Percentiles rank a stretch among this genome's conserved stretches.
These are phyloP conservation scores for Coryphaenoides rupestris DNA, from an alignment of 2,113 vertebrate species.

Conservation along the genomic window DNA sequence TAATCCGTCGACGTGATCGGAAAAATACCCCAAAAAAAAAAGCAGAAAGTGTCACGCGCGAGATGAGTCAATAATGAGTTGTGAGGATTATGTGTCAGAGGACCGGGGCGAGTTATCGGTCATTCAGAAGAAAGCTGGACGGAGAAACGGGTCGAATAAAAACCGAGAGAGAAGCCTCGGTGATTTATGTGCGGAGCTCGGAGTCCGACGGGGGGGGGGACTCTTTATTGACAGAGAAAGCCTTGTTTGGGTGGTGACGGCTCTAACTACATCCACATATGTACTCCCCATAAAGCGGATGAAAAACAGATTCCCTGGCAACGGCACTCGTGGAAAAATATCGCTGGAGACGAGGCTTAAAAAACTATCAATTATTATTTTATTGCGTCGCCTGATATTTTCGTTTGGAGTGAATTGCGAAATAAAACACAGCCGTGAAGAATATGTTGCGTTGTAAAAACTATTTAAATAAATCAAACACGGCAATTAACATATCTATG, in stretches of 20 bases:
- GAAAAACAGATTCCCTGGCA: conserved; percentile 27
- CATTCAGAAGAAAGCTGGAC: conserved; percentile 9
- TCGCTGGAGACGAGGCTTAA: conserved; percentile 18
- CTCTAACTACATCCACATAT: conserved; percentile 55
- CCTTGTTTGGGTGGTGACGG: conserved; percentile 30
- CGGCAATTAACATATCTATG: too few relatives aligned
- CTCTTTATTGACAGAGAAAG: conserved; percentile 40
- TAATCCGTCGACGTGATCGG: conserved; percentile 14
- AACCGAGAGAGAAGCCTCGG: conserved; percentile 37
- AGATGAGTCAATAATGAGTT: conserved; percentile 27
- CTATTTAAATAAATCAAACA: conserved; percentile 4
- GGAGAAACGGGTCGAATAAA: conserved; percentile 42
- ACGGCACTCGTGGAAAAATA: conserved; percentile 22
- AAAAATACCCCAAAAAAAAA: too few relatives aligned
- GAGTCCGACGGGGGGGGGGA: conserved; percentile 25
- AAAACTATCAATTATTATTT: conserved; percentile 15
- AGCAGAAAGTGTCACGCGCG: conserved; percentile 26
- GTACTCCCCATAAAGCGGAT: conserved; percentile 37
- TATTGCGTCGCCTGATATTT: conserved; percentile 21
- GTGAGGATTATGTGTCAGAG: conserved; percentile 16
- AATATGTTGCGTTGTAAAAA: neutral
- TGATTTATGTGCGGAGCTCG: conserved; percentile 31
- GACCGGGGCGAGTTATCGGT: conserved; percentile 20
- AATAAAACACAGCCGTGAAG: neutral
- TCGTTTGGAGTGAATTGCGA: neutral